A percentile compares a stretch with the other conserved stretches of the same genome.
phyloP scores from a whole-genome alignment of 2,888 invertebrate species.

The Lasioglossum villosulum region DNA sequence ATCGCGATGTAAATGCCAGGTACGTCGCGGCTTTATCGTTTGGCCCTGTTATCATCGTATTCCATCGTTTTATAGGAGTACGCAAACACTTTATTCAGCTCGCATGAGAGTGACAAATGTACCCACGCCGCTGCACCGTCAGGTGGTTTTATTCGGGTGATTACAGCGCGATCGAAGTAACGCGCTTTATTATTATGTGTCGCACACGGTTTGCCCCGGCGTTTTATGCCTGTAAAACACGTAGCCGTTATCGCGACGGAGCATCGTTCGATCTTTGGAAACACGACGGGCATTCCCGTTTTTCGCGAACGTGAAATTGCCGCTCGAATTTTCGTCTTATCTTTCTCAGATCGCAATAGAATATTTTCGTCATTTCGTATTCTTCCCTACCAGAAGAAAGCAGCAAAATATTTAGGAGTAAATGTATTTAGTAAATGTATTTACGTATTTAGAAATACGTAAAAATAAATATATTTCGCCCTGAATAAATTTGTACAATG shows the following conservation, averaged over 20 bases:
- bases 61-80: constrained; percentile 44
- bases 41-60: constrained; percentile 48
- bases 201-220: constrained; percentile 54
- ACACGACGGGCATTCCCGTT: constrained; percentile 32
- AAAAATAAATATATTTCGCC: too few species aligned
- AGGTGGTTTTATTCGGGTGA: constrained; percentile 62
- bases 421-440: too few species aligned
- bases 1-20: constrained; percentile 42
- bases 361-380: background rate
- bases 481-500: too few species aligned
- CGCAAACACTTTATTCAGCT: constrained; percentile 52
- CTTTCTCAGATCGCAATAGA: background rate
- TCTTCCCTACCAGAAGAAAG: too few species aligned
- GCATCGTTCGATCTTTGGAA: constrained; percentile 63
- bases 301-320: constrained; percentile 19
- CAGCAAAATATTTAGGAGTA: too few species aligned
- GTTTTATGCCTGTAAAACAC: constrained; percentile 69
- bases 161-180: constrained; percentile 64
- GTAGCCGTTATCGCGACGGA: constrained; percentile 62
- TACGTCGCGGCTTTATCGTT: constrained; percentile 37
- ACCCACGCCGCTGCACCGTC: constrained; percentile 48
- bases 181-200: constrained; percentile 70
- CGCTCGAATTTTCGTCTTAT: constrained; percentile 10
- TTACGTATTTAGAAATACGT: too few species aligned
- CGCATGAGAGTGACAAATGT: constrained; percentile 64